A percentile compares a stretch with the other conserved stretches of the same genome.
Evolutionary conservation across 2,888 invertebrate genomes (phyloP).

Genomic region (Xestia xanthographa): DNA sequence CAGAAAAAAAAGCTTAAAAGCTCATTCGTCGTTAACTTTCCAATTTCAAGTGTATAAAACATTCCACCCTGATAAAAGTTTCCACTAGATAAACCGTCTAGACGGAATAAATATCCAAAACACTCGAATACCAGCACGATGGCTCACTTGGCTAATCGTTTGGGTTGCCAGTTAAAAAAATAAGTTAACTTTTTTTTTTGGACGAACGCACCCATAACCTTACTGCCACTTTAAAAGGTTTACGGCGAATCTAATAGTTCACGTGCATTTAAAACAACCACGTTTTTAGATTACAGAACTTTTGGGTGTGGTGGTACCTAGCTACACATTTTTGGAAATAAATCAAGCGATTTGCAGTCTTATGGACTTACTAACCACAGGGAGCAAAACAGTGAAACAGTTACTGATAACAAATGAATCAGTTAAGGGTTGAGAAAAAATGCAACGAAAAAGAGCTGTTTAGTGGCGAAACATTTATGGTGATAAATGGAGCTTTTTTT

Average conservation of each 20-base stretch:
- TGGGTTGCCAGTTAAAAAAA: slow-evolving; percentile 80
- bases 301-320: slow-evolving; percentile 73
- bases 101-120: slow-evolving; percentile 88
- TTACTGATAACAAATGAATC: slow-evolving; percentile 19
- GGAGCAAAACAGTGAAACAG: slow-evolving; percentile 20
- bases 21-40: slow-evolving; percentile 73
- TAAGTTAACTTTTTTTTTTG: slow-evolving; percentile 78
- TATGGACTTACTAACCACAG: slow-evolving; percentile 13
- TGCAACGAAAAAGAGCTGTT: background rate
- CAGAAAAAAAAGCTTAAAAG: slow-evolving; percentile 75
- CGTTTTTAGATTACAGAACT: slow-evolving; percentile 78
- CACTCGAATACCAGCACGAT: slow-evolving; percentile 88
- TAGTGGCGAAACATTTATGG: slow-evolving; percentile 12
- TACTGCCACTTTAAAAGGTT: slow-evolving; percentile 86
- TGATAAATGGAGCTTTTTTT: slow-evolving; percentile 3
- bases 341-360: slow-evolving; percentile 46
- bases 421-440: slow-evolving; percentile 28
- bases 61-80: slow-evolving; percentile 85
- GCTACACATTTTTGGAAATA: background rate
- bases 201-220: slow-evolving; percentile 79
- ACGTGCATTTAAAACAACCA: slow-evolving; percentile 80
- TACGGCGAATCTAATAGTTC: slow-evolving; percentile 86
- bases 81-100: slow-evolving; percentile 87
- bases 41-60: slow-evolving; percentile 87
- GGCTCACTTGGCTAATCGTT: slow-evolving; percentile 90